Evolutionary conservation across 2,888 invertebrate genomes (phyloP).

Genomic region (Prenolepis imparis): DNA sequence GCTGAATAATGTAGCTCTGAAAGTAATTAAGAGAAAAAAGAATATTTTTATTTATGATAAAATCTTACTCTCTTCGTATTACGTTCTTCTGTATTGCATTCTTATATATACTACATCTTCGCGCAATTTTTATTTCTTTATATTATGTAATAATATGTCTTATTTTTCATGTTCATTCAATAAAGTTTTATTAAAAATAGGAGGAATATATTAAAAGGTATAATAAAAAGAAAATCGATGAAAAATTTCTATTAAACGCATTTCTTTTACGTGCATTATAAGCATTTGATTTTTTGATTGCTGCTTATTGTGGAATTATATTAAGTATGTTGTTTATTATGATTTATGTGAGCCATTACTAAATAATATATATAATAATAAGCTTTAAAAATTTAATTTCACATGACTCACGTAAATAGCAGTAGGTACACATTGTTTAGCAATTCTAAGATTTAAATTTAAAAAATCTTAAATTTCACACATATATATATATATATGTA

Average conservation of each 20-base stretch:
- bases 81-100: not conserved
- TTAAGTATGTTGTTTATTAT: not conserved
- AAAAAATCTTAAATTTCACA: not conserved
- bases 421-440: not conserved
- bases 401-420: not conserved
- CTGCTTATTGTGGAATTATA: not conserved
- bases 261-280: not conserved
- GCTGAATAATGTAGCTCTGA: conserved; percentile 1
- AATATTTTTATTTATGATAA: not conserved
- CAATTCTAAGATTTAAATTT: not conserved
- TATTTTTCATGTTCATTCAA: not conserved
- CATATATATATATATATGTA: not conserved
- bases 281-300: not conserved
- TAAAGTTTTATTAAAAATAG: not conserved
- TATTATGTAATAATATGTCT: not conserved
- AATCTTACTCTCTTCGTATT: not conserved
- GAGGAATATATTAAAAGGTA: not conserved
- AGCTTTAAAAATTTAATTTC: not conserved
- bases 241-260: not conserved
- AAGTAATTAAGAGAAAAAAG: conserved; percentile 25
- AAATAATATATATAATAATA: not conserved
- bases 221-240: not conserved
- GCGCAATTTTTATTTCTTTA: not conserved
- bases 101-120: not conserved
- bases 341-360: not conserved